These are phyloP conservation scores for Porites lutea DNA, from an alignment of 64 coral and sea anemone species.

Conservation along the genomic window DNA sequence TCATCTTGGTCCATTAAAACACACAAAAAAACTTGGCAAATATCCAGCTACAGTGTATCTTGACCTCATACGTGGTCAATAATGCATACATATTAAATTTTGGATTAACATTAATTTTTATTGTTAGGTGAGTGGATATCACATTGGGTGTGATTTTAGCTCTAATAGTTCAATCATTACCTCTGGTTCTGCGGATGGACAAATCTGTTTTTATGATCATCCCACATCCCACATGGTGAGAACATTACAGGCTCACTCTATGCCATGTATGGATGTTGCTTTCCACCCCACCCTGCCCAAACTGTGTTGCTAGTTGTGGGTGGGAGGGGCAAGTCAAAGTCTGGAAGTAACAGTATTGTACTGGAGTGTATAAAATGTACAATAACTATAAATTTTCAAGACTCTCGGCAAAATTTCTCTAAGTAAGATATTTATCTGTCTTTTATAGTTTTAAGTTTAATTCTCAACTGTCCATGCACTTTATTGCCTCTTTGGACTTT, in stretches of 20 bases:
- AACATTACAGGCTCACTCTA: slow-evolving; percentile 46
- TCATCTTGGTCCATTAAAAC: too few relatives aligned
- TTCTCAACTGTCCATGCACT: too few relatives aligned
- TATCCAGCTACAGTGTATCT: neutral
- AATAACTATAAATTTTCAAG: too few relatives aligned
- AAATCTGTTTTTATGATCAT: slow-evolving; percentile 83
- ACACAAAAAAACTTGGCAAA: too few relatives aligned
- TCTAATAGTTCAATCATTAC: slow-evolving; percentile 75
- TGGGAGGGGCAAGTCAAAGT: slow-evolving; percentile 77
- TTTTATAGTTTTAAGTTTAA: too few relatives aligned
- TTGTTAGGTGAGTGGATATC: slow-evolving; percentile 86
- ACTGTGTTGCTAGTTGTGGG: slow-evolving; percentile 78
- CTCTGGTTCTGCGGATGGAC: slow-evolving; percentile 90
- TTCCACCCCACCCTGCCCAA: slow-evolving; percentile 68
- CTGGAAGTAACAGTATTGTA: slow-evolving; percentile 18
- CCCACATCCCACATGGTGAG: slow-evolving; percentile 75
- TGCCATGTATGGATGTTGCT: slow-evolving; percentile 85
- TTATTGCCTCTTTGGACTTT: too few relatives aligned
- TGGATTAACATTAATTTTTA: neutral
- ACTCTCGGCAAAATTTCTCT: too few relatives aligned
- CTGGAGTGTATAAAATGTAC: too few relatives aligned
- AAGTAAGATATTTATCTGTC: too few relatives aligned
- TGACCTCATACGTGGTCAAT: too few relatives aligned
- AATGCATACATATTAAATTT: neutral
- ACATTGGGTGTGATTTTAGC: slow-evolving; percentile 90